Conservation (phyloP, 1,140 invertebrate species). For the Platorchestia sp. region DNA sequence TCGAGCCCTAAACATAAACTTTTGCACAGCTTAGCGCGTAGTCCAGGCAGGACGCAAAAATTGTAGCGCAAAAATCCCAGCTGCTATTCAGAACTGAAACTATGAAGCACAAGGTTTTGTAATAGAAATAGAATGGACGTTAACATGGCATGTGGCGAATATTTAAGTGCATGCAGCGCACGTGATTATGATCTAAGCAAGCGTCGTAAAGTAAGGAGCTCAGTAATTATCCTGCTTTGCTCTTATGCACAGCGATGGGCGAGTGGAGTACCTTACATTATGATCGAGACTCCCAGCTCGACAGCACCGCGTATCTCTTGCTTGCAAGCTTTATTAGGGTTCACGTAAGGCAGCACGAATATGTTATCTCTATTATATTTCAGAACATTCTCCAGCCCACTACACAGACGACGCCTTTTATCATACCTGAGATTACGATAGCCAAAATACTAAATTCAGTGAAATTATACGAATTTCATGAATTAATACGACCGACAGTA, state of each 20-base stretch:
- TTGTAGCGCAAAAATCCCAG: neutral
- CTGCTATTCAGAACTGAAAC: neutral
- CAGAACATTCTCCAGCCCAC: neutral
- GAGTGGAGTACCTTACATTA: neutral
- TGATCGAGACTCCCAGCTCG: neutral
- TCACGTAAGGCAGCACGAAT: neutral
- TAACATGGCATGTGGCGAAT: neutral
- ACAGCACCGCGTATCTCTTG: neutral
- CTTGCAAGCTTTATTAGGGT: neutral
- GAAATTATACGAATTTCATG: neutral
- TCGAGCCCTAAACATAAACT: neutral
- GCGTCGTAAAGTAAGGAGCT: neutral
- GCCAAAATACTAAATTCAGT: neutral
- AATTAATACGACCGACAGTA: neutral
- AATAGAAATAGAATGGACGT: neutral
- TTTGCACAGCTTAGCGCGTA: neutral
- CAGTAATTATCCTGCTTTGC: slow-evolving; percentile 17
- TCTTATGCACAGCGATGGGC: slow-evolving; percentile 29
- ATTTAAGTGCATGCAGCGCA: neutral
- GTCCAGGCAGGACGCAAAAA: neutral
- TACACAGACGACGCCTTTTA: neutral
- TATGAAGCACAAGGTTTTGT: neutral
- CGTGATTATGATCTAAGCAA: neutral
- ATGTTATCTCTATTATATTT: neutral
- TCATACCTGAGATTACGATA: neutral